Percentiles rank a stretch among this genome's conserved stretches.
Evolutionary conservation across 2,797 vertebrate genomes (phyloP).

Genomic region (Cyclura pinguis): DNA sequence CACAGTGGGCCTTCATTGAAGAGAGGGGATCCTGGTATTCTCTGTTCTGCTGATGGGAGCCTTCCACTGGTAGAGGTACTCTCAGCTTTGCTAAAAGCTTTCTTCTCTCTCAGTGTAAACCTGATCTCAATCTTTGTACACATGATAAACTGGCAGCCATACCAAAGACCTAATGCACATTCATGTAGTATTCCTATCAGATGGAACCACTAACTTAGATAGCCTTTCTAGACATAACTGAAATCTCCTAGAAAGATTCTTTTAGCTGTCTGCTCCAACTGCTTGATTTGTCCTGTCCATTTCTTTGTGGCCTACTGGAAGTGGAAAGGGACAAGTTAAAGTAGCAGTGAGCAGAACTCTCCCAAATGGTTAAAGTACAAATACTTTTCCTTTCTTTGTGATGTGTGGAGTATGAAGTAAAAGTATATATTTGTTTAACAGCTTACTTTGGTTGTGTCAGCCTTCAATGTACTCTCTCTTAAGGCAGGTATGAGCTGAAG

Average conservation of each 20-base stretch:
- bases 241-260: too few species aligned
- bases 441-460: not conserved
- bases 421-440: not conserved
- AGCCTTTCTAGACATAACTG: not conserved
- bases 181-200: not conserved
- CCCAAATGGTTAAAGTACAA: not conserved
- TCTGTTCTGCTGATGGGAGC: not conserved
- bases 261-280: too few species aligned
- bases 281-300: too few species aligned
- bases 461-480: not conserved
- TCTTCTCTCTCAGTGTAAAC: not conserved
- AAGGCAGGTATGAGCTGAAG: not conserved
- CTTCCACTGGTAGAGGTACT: not conserved
- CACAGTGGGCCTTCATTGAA: too few species aligned
- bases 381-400: not conserved
- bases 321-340: too few species aligned
- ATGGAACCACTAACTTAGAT: not conserved
- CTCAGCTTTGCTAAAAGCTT: not conserved
- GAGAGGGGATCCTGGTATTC: not conserved
- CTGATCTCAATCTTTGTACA: not conserved
- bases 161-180: not conserved
- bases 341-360: too few species aligned
- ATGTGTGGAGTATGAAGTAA: not conserved
- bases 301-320: too few species aligned
- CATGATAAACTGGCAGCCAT: not conserved